Conservation (phyloP, 2,888 invertebrate genomes). For the Epicampocera succincta region DNA sequence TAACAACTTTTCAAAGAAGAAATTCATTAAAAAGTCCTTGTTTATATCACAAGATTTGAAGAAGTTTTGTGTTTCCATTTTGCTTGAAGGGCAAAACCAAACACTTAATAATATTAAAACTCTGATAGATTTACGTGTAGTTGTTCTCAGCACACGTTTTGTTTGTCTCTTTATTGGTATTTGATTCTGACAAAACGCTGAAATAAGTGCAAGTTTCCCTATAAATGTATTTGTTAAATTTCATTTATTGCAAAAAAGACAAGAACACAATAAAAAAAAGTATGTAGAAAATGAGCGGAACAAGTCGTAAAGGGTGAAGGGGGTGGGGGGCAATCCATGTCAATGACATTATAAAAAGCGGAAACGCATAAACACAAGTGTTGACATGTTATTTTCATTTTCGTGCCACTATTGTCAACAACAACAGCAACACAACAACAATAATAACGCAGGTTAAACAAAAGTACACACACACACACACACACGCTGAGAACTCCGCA, state of each 20-base stretch:
- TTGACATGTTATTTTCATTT: slow-evolving; percentile 75
- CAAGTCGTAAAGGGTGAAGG: neutral
- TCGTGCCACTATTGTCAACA: slow-evolving; percentile 64
- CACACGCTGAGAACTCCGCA: neutral
- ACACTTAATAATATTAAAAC: no score
- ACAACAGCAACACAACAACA: slow-evolving; percentile 24
- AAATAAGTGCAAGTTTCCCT: slow-evolving; percentile 8
- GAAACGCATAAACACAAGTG: slow-evolving; percentile 80
- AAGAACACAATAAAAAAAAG: neutral
- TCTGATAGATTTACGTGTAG: no score
- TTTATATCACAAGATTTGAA: no score
- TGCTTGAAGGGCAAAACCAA: no score
- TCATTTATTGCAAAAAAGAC: slow-evolving; percentile 17
- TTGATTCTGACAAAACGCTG: neutral
- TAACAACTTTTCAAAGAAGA: no score
- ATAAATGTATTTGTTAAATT: slow-evolving; percentile 39
- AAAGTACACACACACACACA: neutral
- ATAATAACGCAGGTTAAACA: neutral
- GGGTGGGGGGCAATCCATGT: slow-evolving; percentile 74
- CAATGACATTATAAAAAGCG: slow-evolving; percentile 80
- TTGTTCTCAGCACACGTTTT: neutral
- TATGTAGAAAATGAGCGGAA: slow-evolving; percentile 39
- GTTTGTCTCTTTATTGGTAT: neutral
- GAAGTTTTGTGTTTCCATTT: no score
- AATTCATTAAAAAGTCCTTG: no score